phyloP scores from a whole-genome alignment of 2,113 vertebrate genomes.

The Setophaga coronata region DNA sequence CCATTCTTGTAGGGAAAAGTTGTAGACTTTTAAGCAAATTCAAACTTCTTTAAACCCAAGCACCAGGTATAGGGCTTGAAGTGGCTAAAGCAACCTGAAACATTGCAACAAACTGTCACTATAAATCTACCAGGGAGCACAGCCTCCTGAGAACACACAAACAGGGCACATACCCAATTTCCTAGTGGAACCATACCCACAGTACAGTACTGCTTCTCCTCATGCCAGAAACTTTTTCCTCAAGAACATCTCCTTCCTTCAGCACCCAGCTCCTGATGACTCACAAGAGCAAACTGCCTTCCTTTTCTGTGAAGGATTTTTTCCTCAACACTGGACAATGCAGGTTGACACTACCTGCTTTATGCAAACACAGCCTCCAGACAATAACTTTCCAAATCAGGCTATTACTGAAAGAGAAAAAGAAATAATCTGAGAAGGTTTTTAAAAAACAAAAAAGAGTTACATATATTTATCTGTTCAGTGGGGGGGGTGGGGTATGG shows the following conservation, averaged over 20 bases:
- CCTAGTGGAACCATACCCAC: not conserved
- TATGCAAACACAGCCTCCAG: not conserved
- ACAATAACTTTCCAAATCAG: not conserved
- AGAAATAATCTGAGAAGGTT: not conserved
- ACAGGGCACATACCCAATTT: not conserved
- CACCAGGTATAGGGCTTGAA: not conserved
- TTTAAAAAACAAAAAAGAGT: not conserved
- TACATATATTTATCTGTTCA: not conserved
- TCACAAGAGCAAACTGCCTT: not conserved
- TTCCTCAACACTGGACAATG: not conserved
- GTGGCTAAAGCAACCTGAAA: not conserved
- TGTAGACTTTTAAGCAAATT: not conserved
- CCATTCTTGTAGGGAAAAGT: not conserved
- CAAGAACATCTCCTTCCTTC: not conserved
- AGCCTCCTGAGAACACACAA: not conserved
- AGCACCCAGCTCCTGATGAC: not conserved
- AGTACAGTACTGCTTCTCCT: not conserved
- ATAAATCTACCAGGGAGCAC: not conserved
- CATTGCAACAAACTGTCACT: not conserved
- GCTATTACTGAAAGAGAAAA: not conserved
- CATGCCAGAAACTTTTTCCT: not conserved
- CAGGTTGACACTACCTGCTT: not conserved
- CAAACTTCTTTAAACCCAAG: not conserved
- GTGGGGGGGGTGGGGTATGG: rapidly evolving
- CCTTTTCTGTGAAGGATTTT: not conserved